phyloP scores from a whole-genome alignment of 2,888 invertebrate species.

The Digitonthophagus gazella region DNA sequence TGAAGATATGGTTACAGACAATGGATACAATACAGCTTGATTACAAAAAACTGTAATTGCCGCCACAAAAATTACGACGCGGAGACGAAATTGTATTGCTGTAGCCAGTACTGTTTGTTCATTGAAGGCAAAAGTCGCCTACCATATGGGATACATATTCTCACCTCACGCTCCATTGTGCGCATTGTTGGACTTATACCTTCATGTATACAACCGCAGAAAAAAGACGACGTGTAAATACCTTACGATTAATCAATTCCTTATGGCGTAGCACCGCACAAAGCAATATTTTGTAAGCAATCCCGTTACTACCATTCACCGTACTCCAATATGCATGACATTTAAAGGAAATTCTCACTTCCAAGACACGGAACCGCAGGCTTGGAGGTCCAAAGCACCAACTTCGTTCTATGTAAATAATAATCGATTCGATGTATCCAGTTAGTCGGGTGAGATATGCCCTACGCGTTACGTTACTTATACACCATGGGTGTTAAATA shows the following conservation, averaged over 20 bases:
- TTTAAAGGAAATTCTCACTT: slow-evolving; percentile 1
- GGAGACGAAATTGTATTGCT: neutral
- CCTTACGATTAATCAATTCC: neutral
- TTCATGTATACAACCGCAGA: neutral
- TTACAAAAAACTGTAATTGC: neutral
- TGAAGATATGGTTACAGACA: neutral
- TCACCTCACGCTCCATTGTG: neutral
- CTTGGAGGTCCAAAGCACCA: neutral
- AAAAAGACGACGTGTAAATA: neutral
- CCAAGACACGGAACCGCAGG: neutral
- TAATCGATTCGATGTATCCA: slow-evolving; percentile 1
- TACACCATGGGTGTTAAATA: slow-evolving; percentile 9
- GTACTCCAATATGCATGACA: neutral
- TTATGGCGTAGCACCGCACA: neutral
- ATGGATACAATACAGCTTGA: neutral
- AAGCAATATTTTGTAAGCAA: neutral
- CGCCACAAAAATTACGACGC: neutral
- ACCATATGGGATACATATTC: neutral
- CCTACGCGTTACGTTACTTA: slow-evolving; percentile 2
- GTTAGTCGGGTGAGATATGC: neutral
- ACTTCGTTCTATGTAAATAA: neutral
- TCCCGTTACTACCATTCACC: neutral
- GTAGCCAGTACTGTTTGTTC: neutral
- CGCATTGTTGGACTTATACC: neutral
- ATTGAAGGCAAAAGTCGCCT: neutral